A percentile compares a stretch with the other conserved stretches of the same genome.
Conservation (phyloP, 2,797 vertebrate genomes). For the Petrocephalus sullivani region DNA sequence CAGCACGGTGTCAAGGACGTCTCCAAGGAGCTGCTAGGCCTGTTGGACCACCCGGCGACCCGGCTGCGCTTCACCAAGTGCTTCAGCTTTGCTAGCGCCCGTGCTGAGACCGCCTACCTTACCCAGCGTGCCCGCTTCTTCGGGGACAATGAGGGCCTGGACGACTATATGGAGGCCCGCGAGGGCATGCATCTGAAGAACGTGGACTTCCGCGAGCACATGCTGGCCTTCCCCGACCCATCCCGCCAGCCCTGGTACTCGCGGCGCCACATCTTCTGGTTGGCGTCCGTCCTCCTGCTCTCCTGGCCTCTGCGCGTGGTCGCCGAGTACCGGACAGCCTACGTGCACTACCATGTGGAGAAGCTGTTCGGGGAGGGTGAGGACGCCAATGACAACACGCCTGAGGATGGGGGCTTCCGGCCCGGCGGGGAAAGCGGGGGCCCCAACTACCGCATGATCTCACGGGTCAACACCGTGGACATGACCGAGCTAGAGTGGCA, state of each 20-base stretch:
- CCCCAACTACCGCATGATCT: conserved; percentile 47
- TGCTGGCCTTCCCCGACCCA: conserved; percentile 66
- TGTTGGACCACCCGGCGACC: conserved; percentile 53
- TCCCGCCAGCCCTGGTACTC: conserved; percentile 63
- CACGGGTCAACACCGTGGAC: conserved; percentile 68
- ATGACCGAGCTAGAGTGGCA: conserved; percentile 73
- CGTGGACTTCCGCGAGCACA: conserved; percentile 66
- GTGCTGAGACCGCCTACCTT: conserved; percentile 65
- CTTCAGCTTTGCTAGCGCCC: conserved; percentile 67
- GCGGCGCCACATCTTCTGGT: conserved; percentile 63
- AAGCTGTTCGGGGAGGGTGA: conserved; percentile 66
- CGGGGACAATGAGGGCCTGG: conserved; percentile 65
- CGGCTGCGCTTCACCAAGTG: conserved; percentile 67
- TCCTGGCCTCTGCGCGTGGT: conserved; percentile 67
- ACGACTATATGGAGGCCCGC: conserved; percentile 70
- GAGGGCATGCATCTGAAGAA: conserved; percentile 72
- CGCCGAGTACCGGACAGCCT: conserved; percentile 62
- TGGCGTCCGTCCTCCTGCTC: conserved; percentile 57
- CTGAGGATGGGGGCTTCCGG: conserved; percentile 28
- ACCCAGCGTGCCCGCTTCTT: conserved; percentile 69
- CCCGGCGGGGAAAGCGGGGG: conserved; percentile 38
- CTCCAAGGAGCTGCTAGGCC: conserved; percentile 60
- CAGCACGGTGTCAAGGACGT: conserved; percentile 55
- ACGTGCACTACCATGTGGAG: conserved; percentile 72
- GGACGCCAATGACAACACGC: conserved; percentile 44